phyloP scores from a whole-genome alignment of 2,797 vertebrate species.

The Sardinella longiceps region DNA sequence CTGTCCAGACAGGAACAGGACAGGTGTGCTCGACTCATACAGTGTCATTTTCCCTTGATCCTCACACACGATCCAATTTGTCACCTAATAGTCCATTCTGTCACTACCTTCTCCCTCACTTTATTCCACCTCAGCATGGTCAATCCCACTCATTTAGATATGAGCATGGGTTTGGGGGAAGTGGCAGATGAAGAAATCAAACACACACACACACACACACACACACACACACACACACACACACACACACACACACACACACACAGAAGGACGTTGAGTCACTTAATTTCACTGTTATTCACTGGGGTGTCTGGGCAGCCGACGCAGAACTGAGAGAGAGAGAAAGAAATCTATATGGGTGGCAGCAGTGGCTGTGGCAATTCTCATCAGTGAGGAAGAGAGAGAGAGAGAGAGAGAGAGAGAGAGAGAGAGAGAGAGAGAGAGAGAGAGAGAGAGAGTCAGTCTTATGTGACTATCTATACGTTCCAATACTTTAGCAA shows the following conservation, averaged over 20 bases:
- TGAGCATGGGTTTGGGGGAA: background rate
- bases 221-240: background rate
- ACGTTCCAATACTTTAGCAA: too few species aligned
- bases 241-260: background rate
- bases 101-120: background rate
- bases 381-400: background rate
- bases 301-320: background rate
- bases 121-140: background rate
- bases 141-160: slow-evolving; percentile 5
- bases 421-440: too few species aligned
- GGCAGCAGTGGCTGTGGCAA: background rate
- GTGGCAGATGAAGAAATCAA: background rate
- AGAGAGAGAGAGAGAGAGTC: too few species aligned
- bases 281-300: slow-evolving; percentile 17
- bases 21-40: background rate
- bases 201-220: background rate
- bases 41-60: background rate
- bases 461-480: too few species aligned
- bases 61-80: slow-evolving; percentile 11
- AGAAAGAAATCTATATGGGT: background rate
- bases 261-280: background rate
- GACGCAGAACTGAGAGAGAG: background rate
- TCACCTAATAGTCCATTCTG: slow-evolving; percentile 31
- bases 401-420: too few species aligned
- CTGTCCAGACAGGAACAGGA: background rate